Evolutionary conservation across 2,113 vertebrate species (phyloP).

Genomic region (Pituophis catenifer): DNA sequence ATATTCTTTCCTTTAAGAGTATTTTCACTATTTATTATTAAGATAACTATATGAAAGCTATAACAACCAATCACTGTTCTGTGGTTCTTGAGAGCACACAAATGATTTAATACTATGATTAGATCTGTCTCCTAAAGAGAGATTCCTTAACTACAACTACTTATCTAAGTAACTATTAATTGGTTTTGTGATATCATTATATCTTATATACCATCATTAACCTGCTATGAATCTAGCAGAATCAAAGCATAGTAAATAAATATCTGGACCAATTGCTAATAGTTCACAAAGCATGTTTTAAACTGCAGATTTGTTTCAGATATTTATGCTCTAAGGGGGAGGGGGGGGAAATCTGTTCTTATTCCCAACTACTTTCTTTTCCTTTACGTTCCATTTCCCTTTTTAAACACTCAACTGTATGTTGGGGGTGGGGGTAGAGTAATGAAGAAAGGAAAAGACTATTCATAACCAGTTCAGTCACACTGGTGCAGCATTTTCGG

Average conservation of each 20-base stretch:
- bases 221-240: not conserved
- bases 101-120: not conserved
- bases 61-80: not conserved
- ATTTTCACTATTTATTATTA: not conserved
- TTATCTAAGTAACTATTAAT: not conserved
- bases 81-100: not conserved
- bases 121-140: not conserved
- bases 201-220: not conserved
- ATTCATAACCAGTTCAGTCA: conserved; percentile 38
- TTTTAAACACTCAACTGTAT: conserved; percentile 9
- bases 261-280: not conserved
- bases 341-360: not conserved
- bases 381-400: conserved; percentile 3
- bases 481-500: conserved; percentile 61
- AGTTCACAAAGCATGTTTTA: not conserved
- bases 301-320: not conserved
- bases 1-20: not conserved
- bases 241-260: not conserved
- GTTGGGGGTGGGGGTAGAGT: conserved; percentile 32
- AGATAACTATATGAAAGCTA: not conserved
- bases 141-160: not conserved
- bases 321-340: not conserved
- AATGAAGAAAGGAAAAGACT: conserved; percentile 23
- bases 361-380: fast-evolving
- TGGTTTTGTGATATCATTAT: not conserved